phyloP scores from a whole-genome alignment of 2,113 vertebrate genomes.

The Azemiops feae region DNA sequence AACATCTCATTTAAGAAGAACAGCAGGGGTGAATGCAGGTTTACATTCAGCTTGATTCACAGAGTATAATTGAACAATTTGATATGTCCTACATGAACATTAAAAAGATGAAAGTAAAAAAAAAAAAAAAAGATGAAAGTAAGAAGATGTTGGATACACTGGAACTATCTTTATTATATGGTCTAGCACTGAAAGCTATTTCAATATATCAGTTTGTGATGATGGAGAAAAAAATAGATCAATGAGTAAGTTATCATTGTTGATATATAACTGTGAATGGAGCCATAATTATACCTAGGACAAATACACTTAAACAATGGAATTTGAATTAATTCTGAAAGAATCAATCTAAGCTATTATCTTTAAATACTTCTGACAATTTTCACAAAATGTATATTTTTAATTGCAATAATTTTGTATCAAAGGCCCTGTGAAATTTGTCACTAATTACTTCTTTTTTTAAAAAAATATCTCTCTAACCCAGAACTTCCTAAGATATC shows the following conservation, averaged over 20 bases:
- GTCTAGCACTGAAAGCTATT: not conserved
- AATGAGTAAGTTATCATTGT: not conserved
- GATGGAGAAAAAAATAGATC: not conserved
- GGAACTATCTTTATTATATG: not conserved
- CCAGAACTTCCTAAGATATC: not conserved
- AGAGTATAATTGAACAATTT: not conserved
- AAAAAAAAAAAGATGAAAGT: not conserved
- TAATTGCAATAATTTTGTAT: not conserved
- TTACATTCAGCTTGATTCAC: not conserved
- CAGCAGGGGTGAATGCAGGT: slow-evolving; percentile 12
- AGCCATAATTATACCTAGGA: not conserved
- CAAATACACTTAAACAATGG: not conserved
- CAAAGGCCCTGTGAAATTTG: not conserved
- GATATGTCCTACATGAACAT: not conserved
- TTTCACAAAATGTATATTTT: not conserved
- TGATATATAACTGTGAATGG: not conserved
- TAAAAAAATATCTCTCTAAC: not conserved
- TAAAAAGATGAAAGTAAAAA: not conserved
- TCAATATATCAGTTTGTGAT: not conserved
- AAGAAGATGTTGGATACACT: not conserved
- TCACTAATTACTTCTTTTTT: not conserved
- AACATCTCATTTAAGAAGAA: slow-evolving; percentile 29
- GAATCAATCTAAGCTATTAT: fast-evolving
- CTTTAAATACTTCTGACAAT: not conserved
- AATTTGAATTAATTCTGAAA: not conserved